Conservation (phyloP, 1,140 invertebrate species). For the Panulirus ornatus region DNA sequence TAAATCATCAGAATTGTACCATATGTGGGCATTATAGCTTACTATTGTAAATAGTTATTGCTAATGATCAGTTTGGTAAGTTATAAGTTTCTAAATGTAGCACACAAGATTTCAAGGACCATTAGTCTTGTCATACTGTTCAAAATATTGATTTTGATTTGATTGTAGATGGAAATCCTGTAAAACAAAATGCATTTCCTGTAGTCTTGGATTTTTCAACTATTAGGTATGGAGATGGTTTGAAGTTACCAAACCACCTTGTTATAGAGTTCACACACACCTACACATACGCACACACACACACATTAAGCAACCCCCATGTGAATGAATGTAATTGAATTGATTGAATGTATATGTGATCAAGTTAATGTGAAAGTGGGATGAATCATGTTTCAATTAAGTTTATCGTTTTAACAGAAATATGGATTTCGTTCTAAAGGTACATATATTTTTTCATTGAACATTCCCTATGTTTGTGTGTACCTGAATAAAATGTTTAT, state of each 20-base stretch:
- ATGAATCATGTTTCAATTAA: background rate
- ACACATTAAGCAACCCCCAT: too few relatives aligned
- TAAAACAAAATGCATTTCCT: too few relatives aligned
- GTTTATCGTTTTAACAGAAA: background rate
- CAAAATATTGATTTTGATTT: too few relatives aligned
- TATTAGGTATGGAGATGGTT: too few relatives aligned
- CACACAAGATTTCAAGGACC: background rate
- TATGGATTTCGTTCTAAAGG: slow-evolving; percentile 25
- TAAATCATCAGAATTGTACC: background rate
- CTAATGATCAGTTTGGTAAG: too few relatives aligned
- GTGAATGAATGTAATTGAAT: too few relatives aligned
- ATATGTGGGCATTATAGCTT: background rate
- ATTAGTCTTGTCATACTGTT: slow-evolving; percentile 1
- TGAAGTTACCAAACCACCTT: too few relatives aligned
- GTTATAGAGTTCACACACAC: too few relatives aligned
- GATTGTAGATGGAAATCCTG: too few relatives aligned
- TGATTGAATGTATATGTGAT: background rate
- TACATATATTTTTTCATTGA: slow-evolving; percentile 62
- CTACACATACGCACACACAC: too few relatives aligned
- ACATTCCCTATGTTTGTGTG: slow-evolving; percentile 56
- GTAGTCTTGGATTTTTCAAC: too few relatives aligned
- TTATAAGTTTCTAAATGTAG: too few relatives aligned
- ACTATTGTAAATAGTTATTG: background rate
- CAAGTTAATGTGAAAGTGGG: background rate
- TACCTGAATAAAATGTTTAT: slow-evolving; percentile 60